Evolutionary conservation across 1,140 invertebrate species (phyloP).

Genomic region (Drosophila sulfurigaster): DNA sequence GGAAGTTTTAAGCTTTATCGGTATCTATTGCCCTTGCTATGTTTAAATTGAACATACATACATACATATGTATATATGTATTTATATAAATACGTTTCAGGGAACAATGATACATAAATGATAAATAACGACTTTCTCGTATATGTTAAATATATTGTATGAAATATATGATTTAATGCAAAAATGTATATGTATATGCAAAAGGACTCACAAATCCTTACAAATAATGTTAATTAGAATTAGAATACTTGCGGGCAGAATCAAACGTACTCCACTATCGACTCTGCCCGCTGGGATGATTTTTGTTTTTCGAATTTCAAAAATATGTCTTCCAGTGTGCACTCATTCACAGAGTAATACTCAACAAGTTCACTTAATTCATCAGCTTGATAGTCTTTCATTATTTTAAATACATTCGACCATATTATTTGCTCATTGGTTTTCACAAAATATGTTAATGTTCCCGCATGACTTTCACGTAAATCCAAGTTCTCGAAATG

Average conservation of each 20-base stretch:
- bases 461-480: constrained; percentile 75
- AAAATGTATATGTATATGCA: too few relatives aligned
- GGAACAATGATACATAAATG: too few relatives aligned
- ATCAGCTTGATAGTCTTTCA: constrained; percentile 43
- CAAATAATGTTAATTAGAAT: too few relatives aligned
- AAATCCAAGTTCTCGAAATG: constrained; percentile 57
- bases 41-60: too few relatives aligned
- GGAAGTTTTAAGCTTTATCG: too few relatives aligned
- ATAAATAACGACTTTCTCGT: too few relatives aligned
- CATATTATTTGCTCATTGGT: constrained; percentile 67
- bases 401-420: constrained; percentile 75
- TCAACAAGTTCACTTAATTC: constrained; percentile 53
- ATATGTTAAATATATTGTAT: too few relatives aligned
- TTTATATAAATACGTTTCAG: too few relatives aligned
- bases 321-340: constrained; percentile 83
- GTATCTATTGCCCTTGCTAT: too few relatives aligned
- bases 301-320: constrained; percentile 68
- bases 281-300: constrained; percentile 23
- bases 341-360: constrained; percentile 83
- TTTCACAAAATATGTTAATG: constrained; percentile 74
- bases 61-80: too few relatives aligned
- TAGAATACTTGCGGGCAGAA: background rate
- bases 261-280: constrained; percentile 33
- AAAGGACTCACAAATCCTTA: too few relatives aligned
- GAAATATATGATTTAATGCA: too few relatives aligned